These are phyloP conservation scores for Clivina fossor DNA, from an alignment of 2,888 invertebrate genomes.

Conservation along the genomic window DNA sequence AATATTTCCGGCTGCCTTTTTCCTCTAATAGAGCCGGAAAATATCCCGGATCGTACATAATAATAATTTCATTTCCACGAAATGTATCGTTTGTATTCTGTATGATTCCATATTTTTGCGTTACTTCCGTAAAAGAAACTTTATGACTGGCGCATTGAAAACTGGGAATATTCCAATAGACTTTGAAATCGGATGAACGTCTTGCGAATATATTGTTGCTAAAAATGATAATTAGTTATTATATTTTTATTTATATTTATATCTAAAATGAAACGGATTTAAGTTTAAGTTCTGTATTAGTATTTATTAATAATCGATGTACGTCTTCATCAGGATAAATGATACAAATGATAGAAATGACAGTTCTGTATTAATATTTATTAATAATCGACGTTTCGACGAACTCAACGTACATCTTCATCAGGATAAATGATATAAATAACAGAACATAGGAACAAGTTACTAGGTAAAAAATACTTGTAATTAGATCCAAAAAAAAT, in stretches of 20 bases:
- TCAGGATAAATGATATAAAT: no score
- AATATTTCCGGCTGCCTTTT: constrained; percentile 54
- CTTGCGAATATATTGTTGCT: constrained; percentile 8
- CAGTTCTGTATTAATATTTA: no score
- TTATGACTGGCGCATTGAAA: constrained; percentile 69
- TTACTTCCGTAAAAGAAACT: constrained; percentile 61
- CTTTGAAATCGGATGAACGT: constrained; percentile 50
- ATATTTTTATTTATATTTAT: not conserved
- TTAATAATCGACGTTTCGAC: no score
- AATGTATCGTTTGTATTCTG: constrained; percentile 69
- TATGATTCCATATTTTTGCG: constrained; percentile 62
- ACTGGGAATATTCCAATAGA: constrained; percentile 79
- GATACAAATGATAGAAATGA: no score
- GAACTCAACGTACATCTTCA: no score
- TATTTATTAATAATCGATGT: no score
- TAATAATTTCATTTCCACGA: constrained; percentile 65
- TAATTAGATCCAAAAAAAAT: no score
- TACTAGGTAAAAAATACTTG: no score
- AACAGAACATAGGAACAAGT: no score
- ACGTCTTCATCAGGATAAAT: no score
- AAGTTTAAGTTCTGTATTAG: no score
- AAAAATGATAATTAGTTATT: not conserved
- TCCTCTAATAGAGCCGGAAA: constrained; percentile 68
- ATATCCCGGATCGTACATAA: constrained; percentile 71
- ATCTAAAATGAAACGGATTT: not conserved